These are phyloP conservation scores for Fukomys damarensis DNA, from an alignment of 2,113 vertebrate genomes.

Conservation along the genomic window DNA sequence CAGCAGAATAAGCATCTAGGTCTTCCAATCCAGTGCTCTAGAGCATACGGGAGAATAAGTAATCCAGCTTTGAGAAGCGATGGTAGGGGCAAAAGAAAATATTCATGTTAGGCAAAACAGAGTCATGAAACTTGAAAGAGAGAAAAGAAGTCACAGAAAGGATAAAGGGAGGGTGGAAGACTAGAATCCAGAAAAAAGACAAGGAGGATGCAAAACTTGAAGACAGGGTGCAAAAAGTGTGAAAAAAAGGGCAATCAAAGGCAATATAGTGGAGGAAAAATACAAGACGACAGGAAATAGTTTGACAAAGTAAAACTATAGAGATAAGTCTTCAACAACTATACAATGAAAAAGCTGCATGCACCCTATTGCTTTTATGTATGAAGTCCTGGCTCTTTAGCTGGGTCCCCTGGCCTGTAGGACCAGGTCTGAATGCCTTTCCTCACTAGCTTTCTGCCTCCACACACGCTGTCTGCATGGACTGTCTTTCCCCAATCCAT, in stretches of 20 bases:
- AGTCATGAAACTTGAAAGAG: not conserved
- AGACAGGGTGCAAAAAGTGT: not conserved
- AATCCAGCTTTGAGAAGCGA: not conserved
- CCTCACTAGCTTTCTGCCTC: not conserved
- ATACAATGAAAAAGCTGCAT: accelerated
- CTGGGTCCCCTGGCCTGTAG: too few relatives aligned
- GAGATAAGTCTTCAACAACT: accelerated
- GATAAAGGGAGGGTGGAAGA: not conserved
- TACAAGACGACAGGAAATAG: not conserved
- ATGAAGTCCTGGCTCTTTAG: too few relatives aligned
- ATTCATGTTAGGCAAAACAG: not conserved
- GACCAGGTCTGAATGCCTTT: too few relatives aligned
- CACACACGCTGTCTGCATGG: accelerated
- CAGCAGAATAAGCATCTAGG: not conserved
- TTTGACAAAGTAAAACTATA: accelerated
- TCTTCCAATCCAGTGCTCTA: not conserved
- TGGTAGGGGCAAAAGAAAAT: not conserved
- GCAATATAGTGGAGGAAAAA: accelerated
- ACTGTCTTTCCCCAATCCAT: not conserved
- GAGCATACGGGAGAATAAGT: too few relatives aligned
- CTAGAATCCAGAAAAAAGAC: not conserved
- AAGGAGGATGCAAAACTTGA: not conserved
- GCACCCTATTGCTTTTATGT: accelerated
- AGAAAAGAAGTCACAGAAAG: not conserved
- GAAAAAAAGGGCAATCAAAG: not conserved